Percentiles rank a stretch among this genome's conserved stretches.
Conservation (phyloP, 2,113 vertebrate genomes). For the Pygoscelis adeliae region DNA sequence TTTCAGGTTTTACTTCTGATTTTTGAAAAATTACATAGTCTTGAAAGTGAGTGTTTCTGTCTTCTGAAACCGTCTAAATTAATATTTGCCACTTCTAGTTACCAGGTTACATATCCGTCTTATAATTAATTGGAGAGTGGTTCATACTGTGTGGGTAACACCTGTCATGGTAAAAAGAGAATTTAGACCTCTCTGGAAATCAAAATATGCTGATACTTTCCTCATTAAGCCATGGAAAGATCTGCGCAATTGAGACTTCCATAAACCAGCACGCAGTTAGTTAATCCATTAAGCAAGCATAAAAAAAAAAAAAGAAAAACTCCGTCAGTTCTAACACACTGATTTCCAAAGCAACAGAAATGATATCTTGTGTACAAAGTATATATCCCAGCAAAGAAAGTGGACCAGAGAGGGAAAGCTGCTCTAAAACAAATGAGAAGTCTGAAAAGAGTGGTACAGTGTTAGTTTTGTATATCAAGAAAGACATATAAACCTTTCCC, state of each 20-base stretch:
- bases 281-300: neutral
- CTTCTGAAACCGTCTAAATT: neutral
- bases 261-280: neutral
- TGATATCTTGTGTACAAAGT: neutral
- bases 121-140: neutral
- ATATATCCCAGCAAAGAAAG: neutral
- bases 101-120: neutral
- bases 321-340: neutral
- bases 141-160: neutral
- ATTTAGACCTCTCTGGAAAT: neutral
- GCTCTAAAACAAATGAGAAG: neutral
- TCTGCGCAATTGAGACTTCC: neutral
- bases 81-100: constrained; percentile 13
- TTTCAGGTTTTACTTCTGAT: neutral
- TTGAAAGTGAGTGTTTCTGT: neutral
- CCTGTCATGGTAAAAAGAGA: neutral
- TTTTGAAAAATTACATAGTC: neutral
- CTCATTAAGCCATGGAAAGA: neutral
- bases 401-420: neutral
- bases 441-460: neutral
- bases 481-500: neutral
- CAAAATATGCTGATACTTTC: neutral
- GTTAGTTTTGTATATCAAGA: neutral
- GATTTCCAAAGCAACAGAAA: neutral
- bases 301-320: neutral